A percentile compares a stretch with the other conserved stretches of the same genome.
phyloP scores from a whole-genome alignment of 2,888 invertebrate genomes.

The Agapostemon virescens region DNA sequence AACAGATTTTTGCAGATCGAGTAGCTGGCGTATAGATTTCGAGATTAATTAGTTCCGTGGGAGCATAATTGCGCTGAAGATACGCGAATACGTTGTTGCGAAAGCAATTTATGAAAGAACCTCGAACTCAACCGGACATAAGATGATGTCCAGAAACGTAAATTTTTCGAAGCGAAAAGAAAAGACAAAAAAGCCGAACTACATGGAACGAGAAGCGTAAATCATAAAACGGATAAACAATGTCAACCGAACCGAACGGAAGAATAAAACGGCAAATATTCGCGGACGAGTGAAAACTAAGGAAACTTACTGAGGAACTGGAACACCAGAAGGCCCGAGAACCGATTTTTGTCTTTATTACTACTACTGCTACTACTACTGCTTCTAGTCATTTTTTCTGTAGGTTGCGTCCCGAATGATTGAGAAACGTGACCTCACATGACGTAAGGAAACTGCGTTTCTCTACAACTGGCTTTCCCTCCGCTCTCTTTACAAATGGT shows the following conservation, averaged over 20 bases:
- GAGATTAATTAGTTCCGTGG: not conserved
- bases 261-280: slow-evolving; percentile 10
- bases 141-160: not conserved
- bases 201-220: not conserved
- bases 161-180: not conserved
- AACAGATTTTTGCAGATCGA: not conserved
- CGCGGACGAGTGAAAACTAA: slow-evolving; percentile 15
- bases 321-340: slow-evolving; percentile 70
- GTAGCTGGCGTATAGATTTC: slow-evolving; percentile 28
- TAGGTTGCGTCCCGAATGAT: slow-evolving; percentile 26
- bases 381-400: slow-evolving; percentile 25
- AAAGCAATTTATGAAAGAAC: not conserved
- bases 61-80: not conserved
- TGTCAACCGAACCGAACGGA: slow-evolving; percentile 5
- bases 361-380: slow-evolving; percentile 34
- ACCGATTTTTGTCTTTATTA: slow-evolving; percentile 47
- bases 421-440: not conserved
- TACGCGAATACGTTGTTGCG: not conserved
- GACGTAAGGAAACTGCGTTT: not conserved
- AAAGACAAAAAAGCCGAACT: not conserved
- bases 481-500: slow-evolving; percentile 7
- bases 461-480: not conserved
- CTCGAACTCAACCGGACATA: not conserved
- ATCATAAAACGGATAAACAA: not conserved
- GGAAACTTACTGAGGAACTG: slow-evolving; percentile 54